Evolutionary conservation across 2,888 invertebrate genomes (phyloP).

Genomic region (Perdita meconis): DNA sequence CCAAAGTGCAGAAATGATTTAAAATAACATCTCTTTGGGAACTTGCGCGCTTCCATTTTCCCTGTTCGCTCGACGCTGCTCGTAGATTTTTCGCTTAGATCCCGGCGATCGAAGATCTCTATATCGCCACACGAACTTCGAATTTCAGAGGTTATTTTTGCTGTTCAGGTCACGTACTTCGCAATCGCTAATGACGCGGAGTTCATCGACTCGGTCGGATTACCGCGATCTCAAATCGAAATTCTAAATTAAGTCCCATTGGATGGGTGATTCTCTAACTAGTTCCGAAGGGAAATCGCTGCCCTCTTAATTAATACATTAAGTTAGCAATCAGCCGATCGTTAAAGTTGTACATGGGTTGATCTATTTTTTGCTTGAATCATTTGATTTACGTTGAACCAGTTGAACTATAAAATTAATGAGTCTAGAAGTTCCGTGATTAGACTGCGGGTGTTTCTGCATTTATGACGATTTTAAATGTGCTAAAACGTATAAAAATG

Average conservation of each 20-base stretch:
- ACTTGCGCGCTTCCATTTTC: slow-evolving; percentile 8
- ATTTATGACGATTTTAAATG: too few species aligned
- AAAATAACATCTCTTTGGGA: neutral
- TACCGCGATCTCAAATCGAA: slow-evolving; percentile 32
- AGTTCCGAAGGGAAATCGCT: neutral
- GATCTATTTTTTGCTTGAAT: too few species aligned
- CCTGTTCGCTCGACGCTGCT: neutral
- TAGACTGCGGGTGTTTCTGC: too few species aligned
- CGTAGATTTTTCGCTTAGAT: neutral
- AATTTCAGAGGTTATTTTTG: slow-evolving; percentile 48
- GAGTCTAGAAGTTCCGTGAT: too few species aligned
- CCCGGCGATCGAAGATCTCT: slow-evolving; percentile 34
- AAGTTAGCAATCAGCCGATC: slow-evolving; percentile 13
- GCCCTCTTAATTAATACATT: slow-evolving; percentile 20
- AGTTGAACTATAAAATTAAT: too few species aligned
- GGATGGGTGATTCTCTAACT: slow-evolving; percentile 26
- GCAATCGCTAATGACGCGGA: slow-evolving; percentile 37
- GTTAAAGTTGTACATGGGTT: too few species aligned
- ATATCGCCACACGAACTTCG: slow-evolving; percentile 40
- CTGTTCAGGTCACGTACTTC: slow-evolving; percentile 49
- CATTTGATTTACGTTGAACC: too few species aligned
- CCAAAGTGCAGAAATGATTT: neutral
- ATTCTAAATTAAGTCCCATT: slow-evolving; percentile 33
- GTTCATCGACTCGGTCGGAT: neutral
- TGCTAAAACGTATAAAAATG: too few species aligned